Evolutionary conservation across 2,113 vertebrate genomes (phyloP).

Genomic region (Leptobrachium ailaonicum): DNA sequence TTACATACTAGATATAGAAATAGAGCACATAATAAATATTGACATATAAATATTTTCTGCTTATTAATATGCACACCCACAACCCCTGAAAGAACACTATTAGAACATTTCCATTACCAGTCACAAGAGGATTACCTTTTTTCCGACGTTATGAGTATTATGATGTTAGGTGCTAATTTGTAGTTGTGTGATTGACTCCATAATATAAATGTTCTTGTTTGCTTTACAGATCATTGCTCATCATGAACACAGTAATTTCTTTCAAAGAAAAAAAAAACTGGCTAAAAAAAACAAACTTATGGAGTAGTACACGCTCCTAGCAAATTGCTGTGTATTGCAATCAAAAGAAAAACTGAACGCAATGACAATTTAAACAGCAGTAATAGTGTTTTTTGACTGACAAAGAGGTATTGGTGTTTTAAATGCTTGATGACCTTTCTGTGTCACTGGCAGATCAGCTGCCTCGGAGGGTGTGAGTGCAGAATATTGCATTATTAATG

Average conservation of each 20-base stretch:
- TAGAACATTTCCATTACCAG: no score
- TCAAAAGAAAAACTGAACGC: not conserved
- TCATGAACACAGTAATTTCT: no score
- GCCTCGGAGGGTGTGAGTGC: slow-evolving; percentile 43
- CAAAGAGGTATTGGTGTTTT: slow-evolving; percentile 9
- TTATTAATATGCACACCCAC: no score
- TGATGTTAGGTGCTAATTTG: not conserved
- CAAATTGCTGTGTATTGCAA: not conserved
- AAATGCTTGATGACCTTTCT: slow-evolving; percentile 41
- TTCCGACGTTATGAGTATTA: not conserved
- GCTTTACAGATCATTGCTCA: not conserved
- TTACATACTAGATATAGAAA: no score
- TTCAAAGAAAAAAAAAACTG: no score
- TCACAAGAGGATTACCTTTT: no score
- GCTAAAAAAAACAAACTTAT: no score
- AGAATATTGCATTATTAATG: slow-evolving; percentile 45
- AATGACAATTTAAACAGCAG: slow-evolving; percentile 17
- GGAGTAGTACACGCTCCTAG: no score
- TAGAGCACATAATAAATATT: no score
- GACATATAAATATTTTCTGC: no score
- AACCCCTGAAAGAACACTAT: no score
- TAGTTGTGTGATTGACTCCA: no score
- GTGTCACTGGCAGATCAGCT: slow-evolving; percentile 28
- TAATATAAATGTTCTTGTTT: slow-evolving; percentile 9
- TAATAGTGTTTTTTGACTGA: not conserved